Conservation (phyloP, 2,113 vertebrate genomes). For the Syrmaticus mikado region DNA sequence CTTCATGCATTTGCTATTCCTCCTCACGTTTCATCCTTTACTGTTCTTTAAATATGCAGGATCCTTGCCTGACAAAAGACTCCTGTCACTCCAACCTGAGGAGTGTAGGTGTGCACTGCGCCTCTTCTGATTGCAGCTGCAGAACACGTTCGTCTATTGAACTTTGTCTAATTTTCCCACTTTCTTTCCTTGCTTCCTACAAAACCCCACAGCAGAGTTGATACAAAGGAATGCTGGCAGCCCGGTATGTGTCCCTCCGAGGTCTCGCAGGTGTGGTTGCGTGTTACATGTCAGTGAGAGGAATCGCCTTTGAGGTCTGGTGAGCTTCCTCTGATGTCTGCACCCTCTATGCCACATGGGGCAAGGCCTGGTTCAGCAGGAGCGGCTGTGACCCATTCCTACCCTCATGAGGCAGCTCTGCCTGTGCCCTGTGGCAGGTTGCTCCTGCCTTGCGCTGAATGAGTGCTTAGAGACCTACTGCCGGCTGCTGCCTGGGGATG, state of each 20-base stretch:
- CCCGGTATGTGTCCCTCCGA: background rate
- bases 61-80: background rate
- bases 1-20: background rate
- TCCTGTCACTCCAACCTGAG: background rate
- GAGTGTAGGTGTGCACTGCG: background rate
- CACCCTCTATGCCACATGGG: background rate
- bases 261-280: background rate
- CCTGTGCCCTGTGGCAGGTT: background rate
- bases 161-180: background rate
- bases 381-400: too few species aligned
- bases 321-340: background rate
- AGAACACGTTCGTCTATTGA: background rate
- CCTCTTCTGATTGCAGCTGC: background rate
- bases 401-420: background rate
- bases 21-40: background rate
- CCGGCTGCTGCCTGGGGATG: background rate
- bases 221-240: background rate
- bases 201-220: accelerated
- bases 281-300: background rate
- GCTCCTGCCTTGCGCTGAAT: background rate
- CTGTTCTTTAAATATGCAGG: background rate
- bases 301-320: background rate
- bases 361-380: background rate
- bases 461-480: background rate
- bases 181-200: background rate